Percentiles rank a stretch among this genome's conserved stretches.
phyloP scores from a whole-genome alignment of 1,140 invertebrate genomes.

The Oscheius sp. region DNA sequence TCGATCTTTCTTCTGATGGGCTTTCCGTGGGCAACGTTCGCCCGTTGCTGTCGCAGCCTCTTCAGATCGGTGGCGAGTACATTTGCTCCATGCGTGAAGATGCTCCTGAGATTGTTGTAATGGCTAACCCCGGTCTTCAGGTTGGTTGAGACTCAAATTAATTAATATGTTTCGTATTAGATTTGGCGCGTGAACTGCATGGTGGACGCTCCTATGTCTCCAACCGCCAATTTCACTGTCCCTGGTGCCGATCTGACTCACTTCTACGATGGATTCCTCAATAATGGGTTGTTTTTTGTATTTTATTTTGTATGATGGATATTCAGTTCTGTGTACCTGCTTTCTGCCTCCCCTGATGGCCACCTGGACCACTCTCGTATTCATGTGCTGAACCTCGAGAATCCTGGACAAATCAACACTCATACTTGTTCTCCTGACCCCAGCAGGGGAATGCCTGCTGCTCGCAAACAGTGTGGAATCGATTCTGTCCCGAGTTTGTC shows the following conservation, averaged over 20 bases:
- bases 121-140: slow-evolving; percentile 52
- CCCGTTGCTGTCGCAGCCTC: slow-evolving; percentile 47
- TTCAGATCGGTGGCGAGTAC: slow-evolving; percentile 53
- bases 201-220: slow-evolving; percentile 43
- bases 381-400: slow-evolving; percentile 47
- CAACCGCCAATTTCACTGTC: slow-evolving; percentile 50
- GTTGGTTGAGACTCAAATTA: too few relatives aligned
- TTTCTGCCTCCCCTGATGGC: slow-evolving; percentile 56
- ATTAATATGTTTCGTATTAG: not conserved
- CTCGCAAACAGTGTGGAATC: slow-evolving; percentile 55
- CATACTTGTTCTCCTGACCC: slow-evolving; percentile 54
- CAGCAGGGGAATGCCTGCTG: slow-evolving; percentile 49
- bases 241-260: slow-evolving; percentile 55
- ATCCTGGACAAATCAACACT: slow-evolving; percentile 53
- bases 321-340: slow-evolving; percentile 45
- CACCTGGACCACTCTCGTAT: slow-evolving; percentile 58
- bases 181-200: slow-evolving; percentile 50
- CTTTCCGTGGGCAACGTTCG: slow-evolving; percentile 40
- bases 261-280: slow-evolving; percentile 60
- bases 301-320: not conserved
- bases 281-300: slow-evolving; percentile 42
- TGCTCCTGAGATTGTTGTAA: slow-evolving; percentile 54
- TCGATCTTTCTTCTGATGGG: slow-evolving; percentile 51
- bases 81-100: slow-evolving; percentile 57
- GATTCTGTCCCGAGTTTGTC: slow-evolving; percentile 51